phyloP scores from a whole-genome alignment of 2,888 invertebrate species.

The Lasiommata megera region DNA sequence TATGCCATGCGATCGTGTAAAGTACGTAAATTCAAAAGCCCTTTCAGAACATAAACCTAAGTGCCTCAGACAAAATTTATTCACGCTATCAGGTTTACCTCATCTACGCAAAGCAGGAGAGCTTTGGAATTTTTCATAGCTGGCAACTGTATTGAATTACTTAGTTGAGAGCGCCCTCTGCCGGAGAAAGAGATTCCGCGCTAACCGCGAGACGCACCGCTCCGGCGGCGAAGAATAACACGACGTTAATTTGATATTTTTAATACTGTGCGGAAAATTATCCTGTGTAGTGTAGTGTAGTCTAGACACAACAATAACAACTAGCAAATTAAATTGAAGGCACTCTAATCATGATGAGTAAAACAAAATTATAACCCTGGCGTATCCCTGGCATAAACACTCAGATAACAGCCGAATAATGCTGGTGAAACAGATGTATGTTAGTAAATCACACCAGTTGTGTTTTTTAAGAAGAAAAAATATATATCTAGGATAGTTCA shows the following conservation, averaged over 20 bases:
- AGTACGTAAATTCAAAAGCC: neutral
- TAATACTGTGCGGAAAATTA: slow-evolving; percentile 3
- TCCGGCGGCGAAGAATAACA: slow-evolving; percentile 21
- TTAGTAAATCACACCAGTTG: too few relatives aligned
- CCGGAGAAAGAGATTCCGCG: slow-evolving; percentile 15
- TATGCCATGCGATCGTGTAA: too few relatives aligned
- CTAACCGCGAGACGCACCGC: slow-evolving; percentile 11
- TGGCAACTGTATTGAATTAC: slow-evolving; percentile 11
- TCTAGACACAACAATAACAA: slow-evolving; percentile 5
- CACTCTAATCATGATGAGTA: neutral
- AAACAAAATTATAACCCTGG: neutral
- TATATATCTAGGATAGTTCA: too few relatives aligned
- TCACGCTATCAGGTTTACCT: neutral
- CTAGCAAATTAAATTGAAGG: neutral
- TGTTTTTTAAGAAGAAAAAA: too few relatives aligned
- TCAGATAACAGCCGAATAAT: too few relatives aligned
- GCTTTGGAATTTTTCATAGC: slow-evolving; percentile 3
- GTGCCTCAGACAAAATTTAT: slow-evolving; percentile 4
- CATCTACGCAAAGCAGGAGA: neutral
- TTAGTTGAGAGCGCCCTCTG: slow-evolving; percentile 19
- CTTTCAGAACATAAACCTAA: neutral
- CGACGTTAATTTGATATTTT: neutral
- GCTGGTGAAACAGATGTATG: too few relatives aligned
- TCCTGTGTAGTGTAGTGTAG: neutral
- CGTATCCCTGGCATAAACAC: too few relatives aligned